Conservation (phyloP, 2,797 vertebrate genomes). For the Poeciliopsis gracilis region DNA sequence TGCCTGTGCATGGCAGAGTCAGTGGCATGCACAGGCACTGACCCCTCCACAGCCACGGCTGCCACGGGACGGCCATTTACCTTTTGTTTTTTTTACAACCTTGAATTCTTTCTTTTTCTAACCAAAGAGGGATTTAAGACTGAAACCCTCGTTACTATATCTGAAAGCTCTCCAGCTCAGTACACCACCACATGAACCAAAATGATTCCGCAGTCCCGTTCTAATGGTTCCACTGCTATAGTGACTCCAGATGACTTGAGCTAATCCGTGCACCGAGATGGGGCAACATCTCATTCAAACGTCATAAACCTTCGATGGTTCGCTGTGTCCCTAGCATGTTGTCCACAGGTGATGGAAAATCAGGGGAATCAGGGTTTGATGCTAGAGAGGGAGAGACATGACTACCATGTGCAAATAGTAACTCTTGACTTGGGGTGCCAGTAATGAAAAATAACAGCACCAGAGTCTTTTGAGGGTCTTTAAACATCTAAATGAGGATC, state of each 20-base stretch:
- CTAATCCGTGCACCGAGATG: neutral
- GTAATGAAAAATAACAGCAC: neutral
- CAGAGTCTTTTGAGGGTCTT: neutral
- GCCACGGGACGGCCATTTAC: no score
- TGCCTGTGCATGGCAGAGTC: no score
- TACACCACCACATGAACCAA: neutral
- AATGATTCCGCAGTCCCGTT: neutral
- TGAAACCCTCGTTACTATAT: neutral
- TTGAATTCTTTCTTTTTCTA: neutral
- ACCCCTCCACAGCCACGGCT: no score
- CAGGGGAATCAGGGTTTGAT: neutral
- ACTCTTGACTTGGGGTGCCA: neutral
- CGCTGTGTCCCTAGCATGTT: neutral
- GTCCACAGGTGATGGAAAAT: neutral
- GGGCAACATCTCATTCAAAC: neutral
- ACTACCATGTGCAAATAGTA: neutral
- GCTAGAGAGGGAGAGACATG: neutral
- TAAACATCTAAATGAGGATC: neutral
- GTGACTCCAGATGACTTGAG: neutral
- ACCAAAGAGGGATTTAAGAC: neutral
- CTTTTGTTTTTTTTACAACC: neutral
- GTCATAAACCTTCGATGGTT: neutral
- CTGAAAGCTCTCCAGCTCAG: neutral
- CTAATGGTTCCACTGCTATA: neutral
- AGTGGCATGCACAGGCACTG: no score